These are phyloP conservation scores for Hiodon tergisus DNA, from an alignment of 2,113 vertebrate genomes.

Conservation along the genomic window DNA sequence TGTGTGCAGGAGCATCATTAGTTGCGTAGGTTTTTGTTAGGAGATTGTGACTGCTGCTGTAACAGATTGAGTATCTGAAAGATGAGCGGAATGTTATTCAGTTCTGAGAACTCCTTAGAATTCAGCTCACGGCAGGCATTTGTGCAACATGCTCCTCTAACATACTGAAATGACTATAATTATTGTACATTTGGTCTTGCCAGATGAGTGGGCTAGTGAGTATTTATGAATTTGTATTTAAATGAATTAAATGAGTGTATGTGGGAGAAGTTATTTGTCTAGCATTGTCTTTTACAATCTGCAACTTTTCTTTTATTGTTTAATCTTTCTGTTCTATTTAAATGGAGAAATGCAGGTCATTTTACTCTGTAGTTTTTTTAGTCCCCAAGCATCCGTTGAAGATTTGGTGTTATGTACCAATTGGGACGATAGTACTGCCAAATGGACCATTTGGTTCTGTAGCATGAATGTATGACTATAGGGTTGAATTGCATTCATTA, in stretches of 20 bases:
- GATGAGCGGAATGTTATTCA: conserved; percentile 11
- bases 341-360: too few species aligned
- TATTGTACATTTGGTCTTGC: not conserved
- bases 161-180: not conserved
- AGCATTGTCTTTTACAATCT: not conserved
- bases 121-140: not conserved
- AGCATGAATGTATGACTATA: too few species aligned
- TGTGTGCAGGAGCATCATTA: not conserved
- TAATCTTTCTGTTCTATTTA: not conserved
- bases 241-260: not conserved
- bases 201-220: conserved; percentile 1
- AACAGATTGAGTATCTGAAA: not conserved
- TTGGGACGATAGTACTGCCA: too few species aligned
- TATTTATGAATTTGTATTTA: conserved; percentile 12
- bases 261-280: not conserved
- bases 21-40: conserved; percentile 12
- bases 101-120: not conserved
- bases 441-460: too few species aligned
- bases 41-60: not conserved
- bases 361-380: too few species aligned
- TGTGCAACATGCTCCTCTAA: not conserved
- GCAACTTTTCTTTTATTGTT: not conserved
- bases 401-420: too few species aligned
- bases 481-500: too few species aligned
- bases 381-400: too few species aligned